Base-by-base conservation (phyloP, 2,888 invertebrate species). In the Clostera curtula region DNA sequence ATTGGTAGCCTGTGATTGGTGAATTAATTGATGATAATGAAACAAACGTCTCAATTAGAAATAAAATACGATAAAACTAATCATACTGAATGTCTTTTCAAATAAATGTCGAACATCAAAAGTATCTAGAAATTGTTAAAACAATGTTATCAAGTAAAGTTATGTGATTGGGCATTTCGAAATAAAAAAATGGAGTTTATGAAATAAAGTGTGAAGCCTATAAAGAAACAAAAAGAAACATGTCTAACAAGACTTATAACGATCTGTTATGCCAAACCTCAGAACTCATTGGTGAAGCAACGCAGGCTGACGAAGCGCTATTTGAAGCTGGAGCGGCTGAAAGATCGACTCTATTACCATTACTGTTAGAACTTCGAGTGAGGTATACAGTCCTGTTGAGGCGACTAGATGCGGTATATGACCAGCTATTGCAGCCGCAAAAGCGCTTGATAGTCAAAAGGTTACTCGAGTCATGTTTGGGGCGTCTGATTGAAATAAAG, bases 381-480 rank as follows among this genome's bases (percentile, higher is more conserved):
- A 89, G 92, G 49, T 97, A 97, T 57, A 91, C 95, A 3, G 77
- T 90, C 12, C 85, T 93, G 0, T 86, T 92, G 11, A 89, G 92
- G 40, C 88, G 87, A 47, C 64, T 97, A 15, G 91, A 94, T 51
- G 83, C 89, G 29, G 92, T 94, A 34, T 94, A 96, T 50, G 97
- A 97, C 54, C 96, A 96, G 77, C 86, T 96, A 49, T 84, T 96
- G 18, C 97, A 97, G 64, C 97, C 97, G 0, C 97, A 98, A 65
- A 97, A 97, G 65, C 85, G 96, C 14, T 64, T 90, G 24, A 80
- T 97, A n/a, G 86, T 97, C 1, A 86, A 87, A 36, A 86, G 90
- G 39, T 59, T 93, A 2, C 61, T 96, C 2, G 93, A 95, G 55
- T 87, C 90, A 0, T 88, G 90, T 19, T 80, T 96, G 29, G 96